phyloP scores from a whole-genome alignment of 2,888 invertebrate genomes.

The Hesperia comma region DNA sequence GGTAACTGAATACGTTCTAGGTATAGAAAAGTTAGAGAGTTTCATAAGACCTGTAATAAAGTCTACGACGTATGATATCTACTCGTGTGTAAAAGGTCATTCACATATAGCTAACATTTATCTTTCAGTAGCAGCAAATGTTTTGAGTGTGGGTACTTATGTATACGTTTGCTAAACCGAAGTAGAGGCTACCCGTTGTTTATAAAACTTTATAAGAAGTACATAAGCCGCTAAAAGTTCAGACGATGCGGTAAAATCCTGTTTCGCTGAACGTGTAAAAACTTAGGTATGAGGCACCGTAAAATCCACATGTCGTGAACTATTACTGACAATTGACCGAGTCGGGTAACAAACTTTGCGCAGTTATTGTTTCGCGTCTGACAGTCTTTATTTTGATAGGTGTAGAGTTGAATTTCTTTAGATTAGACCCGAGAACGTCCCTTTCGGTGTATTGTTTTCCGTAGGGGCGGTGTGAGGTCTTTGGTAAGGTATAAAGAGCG shows the following conservation, averaged over 20 bases:
- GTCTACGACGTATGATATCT: too few species aligned
- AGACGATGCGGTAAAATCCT: conserved; percentile 17
- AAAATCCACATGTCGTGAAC: conserved; percentile 32
- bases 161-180: too few species aligned
- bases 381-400: not conserved
- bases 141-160: too few species aligned
- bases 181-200: not conserved
- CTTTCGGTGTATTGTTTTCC: conserved; percentile 23
- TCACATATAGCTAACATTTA: too few species aligned
- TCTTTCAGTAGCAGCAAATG: too few species aligned
- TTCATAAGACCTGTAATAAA: too few species aligned
- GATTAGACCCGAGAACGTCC: conserved; percentile 5
- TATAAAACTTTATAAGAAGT: conserved; percentile 7
- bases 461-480: conserved; percentile 12
- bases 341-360: conserved; percentile 19
- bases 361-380: not conserved
- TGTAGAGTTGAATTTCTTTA: conserved; percentile 21
- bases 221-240: conserved; percentile 17
- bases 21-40: too few species aligned
- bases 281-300: conserved; percentile 20
- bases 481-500: conserved; percentile 1
- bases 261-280: conserved; percentile 17
- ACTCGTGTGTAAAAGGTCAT: too few species aligned
- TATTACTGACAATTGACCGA: conserved; percentile 33
- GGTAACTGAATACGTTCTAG: too few species aligned